phyloP scores from a whole-genome alignment of 1,140 invertebrate species.

The Belonocnema kinseyi region DNA sequence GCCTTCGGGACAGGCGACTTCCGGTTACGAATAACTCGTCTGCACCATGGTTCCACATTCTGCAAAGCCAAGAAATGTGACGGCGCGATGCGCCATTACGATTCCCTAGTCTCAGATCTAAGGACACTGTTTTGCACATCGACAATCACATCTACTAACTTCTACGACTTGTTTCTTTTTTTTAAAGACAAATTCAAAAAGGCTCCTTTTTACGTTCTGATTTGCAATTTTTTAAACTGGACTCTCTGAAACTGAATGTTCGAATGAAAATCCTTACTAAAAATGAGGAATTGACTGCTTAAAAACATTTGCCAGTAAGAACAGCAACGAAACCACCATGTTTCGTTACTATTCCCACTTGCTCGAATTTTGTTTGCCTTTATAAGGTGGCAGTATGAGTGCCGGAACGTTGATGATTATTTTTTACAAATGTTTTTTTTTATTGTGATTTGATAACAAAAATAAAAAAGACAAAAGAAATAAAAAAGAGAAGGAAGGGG shows the following conservation, averaged over 20 bases:
- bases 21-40: slow-evolving; percentile 51
- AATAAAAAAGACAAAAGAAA: too few species aligned
- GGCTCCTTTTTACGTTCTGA: background rate
- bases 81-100: slow-evolving; percentile 55
- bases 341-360: too few species aligned
- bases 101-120: slow-evolving; percentile 40
- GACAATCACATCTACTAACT: slow-evolving; percentile 12
- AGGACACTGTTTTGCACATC: background rate
- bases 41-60: slow-evolving; percentile 52
- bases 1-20: slow-evolving; percentile 57
- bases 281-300: background rate
- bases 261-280: background rate
- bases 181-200: background rate
- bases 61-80: slow-evolving; percentile 67
- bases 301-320: too few species aligned
- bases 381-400: too few species aligned
- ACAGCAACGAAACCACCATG: too few species aligned
- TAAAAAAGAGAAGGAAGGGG: too few species aligned
- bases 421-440: too few species aligned
- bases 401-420: too few species aligned
- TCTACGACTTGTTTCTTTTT: background rate
- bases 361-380: too few species aligned
- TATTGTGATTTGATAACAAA: too few species aligned
- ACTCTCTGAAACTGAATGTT: too few species aligned
- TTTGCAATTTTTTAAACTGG: background rate